phyloP scores from a whole-genome alignment of 2,797 vertebrate species.

The Sebastolobus alascanus region DNA sequence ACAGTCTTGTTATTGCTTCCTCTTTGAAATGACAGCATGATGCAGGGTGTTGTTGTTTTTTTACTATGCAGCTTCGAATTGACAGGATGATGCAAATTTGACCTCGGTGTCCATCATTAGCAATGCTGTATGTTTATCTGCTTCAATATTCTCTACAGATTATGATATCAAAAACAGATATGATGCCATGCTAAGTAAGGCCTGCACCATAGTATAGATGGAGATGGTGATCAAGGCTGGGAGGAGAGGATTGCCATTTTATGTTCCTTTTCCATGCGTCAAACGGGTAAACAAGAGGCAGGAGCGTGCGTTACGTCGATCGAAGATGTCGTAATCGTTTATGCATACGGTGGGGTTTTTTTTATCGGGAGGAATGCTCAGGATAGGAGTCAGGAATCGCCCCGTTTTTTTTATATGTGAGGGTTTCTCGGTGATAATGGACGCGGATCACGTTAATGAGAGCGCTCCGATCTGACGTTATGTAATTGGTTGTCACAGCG shows the following conservation, averaged over 20 bases:
- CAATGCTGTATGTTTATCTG: not conserved
- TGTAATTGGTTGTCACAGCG: slow-evolving; percentile 82
- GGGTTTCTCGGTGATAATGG: slow-evolving; percentile 59
- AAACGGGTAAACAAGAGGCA: slow-evolving; percentile 55
- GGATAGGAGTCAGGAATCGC: not conserved
- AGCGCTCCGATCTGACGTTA: slow-evolving; percentile 75
- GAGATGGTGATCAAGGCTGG: slow-evolving; percentile 44
- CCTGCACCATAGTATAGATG: slow-evolving; percentile 1
- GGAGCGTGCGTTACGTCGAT: slow-evolving; percentile 31
- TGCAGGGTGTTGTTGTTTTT: slow-evolving; percentile 37
- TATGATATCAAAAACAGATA: not conserved
- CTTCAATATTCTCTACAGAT: not conserved
- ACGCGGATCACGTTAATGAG: slow-evolving; percentile 61
- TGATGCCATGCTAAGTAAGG: slow-evolving; percentile 20
- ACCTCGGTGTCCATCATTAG: slow-evolving; percentile 29
- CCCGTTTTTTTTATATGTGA: slow-evolving; percentile 11
- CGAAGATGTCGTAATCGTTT: slow-evolving; percentile 3
- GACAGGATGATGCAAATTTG: slow-evolving; percentile 27
- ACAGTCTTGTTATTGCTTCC: not conserved
- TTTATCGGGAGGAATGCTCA: not conserved
- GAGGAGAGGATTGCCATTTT: slow-evolving; percentile 54
- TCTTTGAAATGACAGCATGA: not conserved
- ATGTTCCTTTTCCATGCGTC: slow-evolving; percentile 43
- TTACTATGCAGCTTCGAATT: slow-evolving; percentile 12
- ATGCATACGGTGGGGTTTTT: not conserved